phyloP scores from a whole-genome alignment of 1,140 invertebrate genomes.

The Leptinotarsa undecemlineata region DNA sequence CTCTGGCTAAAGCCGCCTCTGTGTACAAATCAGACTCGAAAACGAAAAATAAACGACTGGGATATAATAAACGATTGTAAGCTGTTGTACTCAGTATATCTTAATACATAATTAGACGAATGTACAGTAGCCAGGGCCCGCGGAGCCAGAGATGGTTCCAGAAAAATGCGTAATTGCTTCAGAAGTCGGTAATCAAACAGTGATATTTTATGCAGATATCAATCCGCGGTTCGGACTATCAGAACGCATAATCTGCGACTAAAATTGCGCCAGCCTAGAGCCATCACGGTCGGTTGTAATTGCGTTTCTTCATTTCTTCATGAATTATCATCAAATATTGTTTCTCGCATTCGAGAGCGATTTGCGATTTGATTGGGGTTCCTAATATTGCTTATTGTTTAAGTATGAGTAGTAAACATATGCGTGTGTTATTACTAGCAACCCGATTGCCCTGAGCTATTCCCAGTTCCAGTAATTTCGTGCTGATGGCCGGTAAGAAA shows the following conservation, averaged over 20 bases:
- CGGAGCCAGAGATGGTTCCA: constrained; percentile 28
- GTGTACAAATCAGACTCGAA: not conserved
- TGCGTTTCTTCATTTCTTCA: constrained; percentile 27
- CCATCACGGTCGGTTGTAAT: constrained; percentile 39
- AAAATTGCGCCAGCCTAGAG: constrained; percentile 43
- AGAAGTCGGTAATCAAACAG: constrained; percentile 43
- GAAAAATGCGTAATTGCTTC: constrained; percentile 44
- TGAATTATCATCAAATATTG: constrained; percentile 25
- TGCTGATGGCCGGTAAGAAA: too few species aligned
- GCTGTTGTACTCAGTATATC: constrained; percentile 35
- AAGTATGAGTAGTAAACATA: constrained; percentile 5
- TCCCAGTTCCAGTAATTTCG: too few species aligned
- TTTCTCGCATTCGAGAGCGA: constrained; percentile 10
- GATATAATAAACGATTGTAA: constrained; percentile 39
- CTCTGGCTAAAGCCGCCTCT: not conserved
- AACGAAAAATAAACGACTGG: constrained; percentile 1
- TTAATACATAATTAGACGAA: constrained; percentile 42
- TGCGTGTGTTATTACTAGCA: not conserved
- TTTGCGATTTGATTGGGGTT: constrained; percentile 10
- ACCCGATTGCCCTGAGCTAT: too few species aligned
- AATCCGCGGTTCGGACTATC: constrained; percentile 40
- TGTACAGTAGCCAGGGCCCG: constrained; percentile 35
- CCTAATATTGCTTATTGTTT: constrained; percentile 3
- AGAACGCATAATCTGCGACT: constrained; percentile 41
- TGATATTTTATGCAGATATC: constrained; percentile 47